phyloP scores from a whole-genome alignment of 2,888 invertebrate genomes.

The Podotricha telesiphe region DNA sequence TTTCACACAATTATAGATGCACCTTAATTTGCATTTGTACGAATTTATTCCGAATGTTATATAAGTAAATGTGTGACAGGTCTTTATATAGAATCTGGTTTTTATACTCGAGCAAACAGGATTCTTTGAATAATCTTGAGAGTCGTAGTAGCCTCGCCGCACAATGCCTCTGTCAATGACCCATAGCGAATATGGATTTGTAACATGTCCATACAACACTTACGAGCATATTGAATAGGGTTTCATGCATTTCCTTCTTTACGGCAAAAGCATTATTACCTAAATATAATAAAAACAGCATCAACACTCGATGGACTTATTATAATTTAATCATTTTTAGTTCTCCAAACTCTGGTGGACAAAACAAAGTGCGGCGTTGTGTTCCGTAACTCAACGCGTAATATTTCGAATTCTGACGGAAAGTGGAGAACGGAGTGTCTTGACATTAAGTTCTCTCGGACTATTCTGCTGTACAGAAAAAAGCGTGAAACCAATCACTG shows the following conservation, averaged over 20 bases:
- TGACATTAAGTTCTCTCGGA: no score
- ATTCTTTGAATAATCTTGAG: constrained; percentile 13
- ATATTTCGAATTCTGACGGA: no score
- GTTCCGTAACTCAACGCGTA: no score
- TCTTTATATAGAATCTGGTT: constrained; percentile 1
- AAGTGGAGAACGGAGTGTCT: no score
- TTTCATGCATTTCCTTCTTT: constrained; percentile 31
- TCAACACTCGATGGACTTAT: no score
- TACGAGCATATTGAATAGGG: constrained; percentile 16
- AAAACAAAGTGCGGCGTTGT: no score
- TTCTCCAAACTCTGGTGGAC: no score
- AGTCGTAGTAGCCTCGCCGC: neutral
- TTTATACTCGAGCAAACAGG: neutral
- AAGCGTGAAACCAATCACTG: neutral
- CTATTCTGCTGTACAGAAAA: neutral
- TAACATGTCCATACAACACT: constrained; percentile 22
- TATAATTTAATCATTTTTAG: no score
- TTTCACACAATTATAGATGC: neutral
- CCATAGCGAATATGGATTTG: constrained; percentile 30
- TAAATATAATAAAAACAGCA: neutral
- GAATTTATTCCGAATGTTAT: neutral
- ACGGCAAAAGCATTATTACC: neutral
- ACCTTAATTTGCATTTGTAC: neutral
- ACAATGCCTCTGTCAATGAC: constrained; percentile 30
- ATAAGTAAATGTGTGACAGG: neutral